Evolutionary conservation across 1,140 invertebrate species (phyloP).

Genomic region (Anagrus nilaparvatae): DNA sequence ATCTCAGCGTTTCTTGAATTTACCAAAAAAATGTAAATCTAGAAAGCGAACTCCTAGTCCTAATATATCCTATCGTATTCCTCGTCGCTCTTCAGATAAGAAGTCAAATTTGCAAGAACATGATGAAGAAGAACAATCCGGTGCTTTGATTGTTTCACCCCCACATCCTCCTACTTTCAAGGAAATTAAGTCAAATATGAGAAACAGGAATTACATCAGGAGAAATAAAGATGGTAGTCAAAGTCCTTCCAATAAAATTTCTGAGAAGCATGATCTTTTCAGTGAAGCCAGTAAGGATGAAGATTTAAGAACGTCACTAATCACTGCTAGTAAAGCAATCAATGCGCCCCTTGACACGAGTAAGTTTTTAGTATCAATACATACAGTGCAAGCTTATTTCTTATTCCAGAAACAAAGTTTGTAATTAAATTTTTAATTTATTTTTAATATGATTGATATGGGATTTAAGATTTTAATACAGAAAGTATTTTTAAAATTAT

Average conservation of each 20-base stretch:
- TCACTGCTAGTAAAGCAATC: conserved; percentile 13
- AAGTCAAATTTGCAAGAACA: neutral
- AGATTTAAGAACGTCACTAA: conserved; percentile 33
- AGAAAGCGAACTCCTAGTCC: too few relatives aligned
- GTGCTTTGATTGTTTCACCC: conserved; percentile 37
- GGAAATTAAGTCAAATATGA: conserved; percentile 48
- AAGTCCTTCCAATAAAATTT: conserved; percentile 39
- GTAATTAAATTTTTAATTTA: too few relatives aligned
- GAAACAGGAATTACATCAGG: conserved; percentile 53
- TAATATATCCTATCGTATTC: conserved; percentile 30
- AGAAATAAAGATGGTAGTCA: conserved; percentile 46
- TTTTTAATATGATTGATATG: too few relatives aligned
- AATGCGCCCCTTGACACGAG: conserved; percentile 29
- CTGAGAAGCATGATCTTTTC: neutral
- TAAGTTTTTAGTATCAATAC: conserved; percentile 27
- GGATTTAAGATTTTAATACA: too few relatives aligned
- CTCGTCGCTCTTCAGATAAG: conserved; percentile 23
- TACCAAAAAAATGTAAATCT: too few relatives aligned
- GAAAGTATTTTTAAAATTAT: too few relatives aligned
- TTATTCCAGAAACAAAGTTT: too few relatives aligned
- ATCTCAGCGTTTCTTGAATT: too few relatives aligned
- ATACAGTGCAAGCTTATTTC: too few relatives aligned
- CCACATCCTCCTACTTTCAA: conserved; percentile 45
- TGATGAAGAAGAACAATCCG: conserved; percentile 38
- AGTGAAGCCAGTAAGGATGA: conserved; percentile 35